Conservation (phyloP, 2,888 invertebrate genomes). For the Scaptomyza parva region DNA sequence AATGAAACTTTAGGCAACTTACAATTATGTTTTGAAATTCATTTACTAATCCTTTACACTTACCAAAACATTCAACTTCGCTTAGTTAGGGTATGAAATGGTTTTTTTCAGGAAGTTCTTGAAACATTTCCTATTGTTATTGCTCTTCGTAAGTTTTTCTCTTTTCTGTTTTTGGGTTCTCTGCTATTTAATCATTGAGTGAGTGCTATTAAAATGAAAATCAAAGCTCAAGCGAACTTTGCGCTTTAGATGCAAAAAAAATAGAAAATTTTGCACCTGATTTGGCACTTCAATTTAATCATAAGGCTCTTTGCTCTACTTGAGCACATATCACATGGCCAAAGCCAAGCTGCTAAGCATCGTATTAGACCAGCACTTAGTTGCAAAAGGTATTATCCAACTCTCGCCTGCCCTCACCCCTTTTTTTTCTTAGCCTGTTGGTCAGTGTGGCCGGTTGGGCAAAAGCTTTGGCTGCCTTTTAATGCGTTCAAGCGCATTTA, state of each 20-base stretch:
- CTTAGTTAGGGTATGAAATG: not conserved
- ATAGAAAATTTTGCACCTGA: constrained; percentile 30
- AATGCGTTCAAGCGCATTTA: constrained; percentile 72
- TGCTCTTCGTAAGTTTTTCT: not conserved
- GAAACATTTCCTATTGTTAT: not conserved
- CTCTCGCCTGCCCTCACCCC: not conserved
- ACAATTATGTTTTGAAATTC: too few species aligned
- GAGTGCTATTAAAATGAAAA: not conserved
- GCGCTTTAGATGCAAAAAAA: constrained; percentile 25
- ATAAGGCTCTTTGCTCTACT: constrained; percentile 26
- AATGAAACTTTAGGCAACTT: too few species aligned
- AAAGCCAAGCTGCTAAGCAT: constrained; percentile 46
- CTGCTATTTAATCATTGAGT: not conserved
- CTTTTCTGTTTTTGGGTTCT: not conserved
- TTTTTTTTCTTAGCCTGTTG: constrained; percentile 6
- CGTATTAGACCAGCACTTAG: constrained; percentile 61
- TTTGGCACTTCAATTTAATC: constrained; percentile 36
- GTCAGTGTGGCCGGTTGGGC: constrained; percentile 54
- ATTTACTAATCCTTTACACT: too few species aligned
- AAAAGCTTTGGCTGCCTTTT: constrained; percentile 54
- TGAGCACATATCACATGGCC: constrained; percentile 57
- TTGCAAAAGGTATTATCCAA: constrained; percentile 33
- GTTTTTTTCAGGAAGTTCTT: not conserved
- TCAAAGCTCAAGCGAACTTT: not conserved
- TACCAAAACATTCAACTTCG: not conserved